These are phyloP conservation scores for Sebastes ruberrimus DNA, from an alignment of 2,797 vertebrate genomes.

Conservation along the genomic window DNA sequence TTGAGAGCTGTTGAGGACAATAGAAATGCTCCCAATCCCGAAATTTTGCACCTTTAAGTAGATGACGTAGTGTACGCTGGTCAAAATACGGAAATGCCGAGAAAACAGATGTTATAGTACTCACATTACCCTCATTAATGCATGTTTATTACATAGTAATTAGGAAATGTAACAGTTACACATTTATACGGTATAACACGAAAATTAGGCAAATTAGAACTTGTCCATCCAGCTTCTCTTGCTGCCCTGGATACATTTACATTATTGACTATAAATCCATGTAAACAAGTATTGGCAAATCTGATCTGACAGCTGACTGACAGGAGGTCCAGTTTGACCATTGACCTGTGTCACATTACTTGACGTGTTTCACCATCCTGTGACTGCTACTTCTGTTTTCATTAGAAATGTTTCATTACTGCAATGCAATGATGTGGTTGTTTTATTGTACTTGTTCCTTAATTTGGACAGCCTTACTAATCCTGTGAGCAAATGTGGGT, in stretches of 20 bases:
- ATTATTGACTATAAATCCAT: neutral
- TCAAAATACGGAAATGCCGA: neutral
- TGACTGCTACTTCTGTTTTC: constrained; percentile 41
- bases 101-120: neutral
- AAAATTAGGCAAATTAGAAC: too few relatives aligned
- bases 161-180: neutral
- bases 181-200: too few relatives aligned
- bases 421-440: neutral
- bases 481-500: neutral
- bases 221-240: neutral
- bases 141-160: neutral
- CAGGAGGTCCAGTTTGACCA: neutral
- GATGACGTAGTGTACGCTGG: neutral
- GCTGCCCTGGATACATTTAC: neutral
- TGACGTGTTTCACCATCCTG: constrained; percentile 13
- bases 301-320: neutral
- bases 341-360: neutral
- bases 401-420: neutral
- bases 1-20: too few relatives aligned
- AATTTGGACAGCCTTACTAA: neutral
- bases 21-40: too few relatives aligned
- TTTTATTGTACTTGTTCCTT: neutral
- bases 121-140: neutral
- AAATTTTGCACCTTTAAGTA: neutral
- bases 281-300: neutral